Conservation (phyloP, 2,113 vertebrate genomes). For the Siniperca chuatsi region DNA sequence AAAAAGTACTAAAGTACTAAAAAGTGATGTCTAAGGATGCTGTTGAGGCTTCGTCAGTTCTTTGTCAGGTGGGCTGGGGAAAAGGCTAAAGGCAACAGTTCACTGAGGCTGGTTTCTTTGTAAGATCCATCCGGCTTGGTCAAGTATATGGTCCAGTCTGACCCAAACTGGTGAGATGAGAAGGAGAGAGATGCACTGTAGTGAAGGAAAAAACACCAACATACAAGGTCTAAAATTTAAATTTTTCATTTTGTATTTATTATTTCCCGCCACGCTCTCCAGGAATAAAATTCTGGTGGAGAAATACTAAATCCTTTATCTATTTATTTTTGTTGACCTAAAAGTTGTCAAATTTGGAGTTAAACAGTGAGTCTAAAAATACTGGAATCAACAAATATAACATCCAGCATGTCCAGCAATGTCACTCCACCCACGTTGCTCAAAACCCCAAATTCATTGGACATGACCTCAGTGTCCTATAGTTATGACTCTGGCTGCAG, state of each 20-base stretch:
- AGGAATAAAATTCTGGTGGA: too few relatives aligned
- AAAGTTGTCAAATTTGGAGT: too few relatives aligned
- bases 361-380: too few relatives aligned
- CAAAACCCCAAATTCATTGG: neutral
- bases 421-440: too few relatives aligned
- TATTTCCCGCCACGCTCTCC: too few relatives aligned
- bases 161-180: slow-evolving; percentile 87
- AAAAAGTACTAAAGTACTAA: neutral
- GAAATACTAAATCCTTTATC: too few relatives aligned
- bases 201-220: neutral
- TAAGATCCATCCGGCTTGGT: slow-evolving; percentile 89
- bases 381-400: too few relatives aligned
- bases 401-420: too few relatives aligned
- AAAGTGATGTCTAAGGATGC: neutral
- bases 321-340: too few relatives aligned
- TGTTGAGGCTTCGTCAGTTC: slow-evolving; percentile 45
- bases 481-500: neutral
- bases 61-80: slow-evolving; percentile 86
- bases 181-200: neutral
- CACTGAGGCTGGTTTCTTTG: slow-evolving; percentile 86
- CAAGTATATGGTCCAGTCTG: slow-evolving; percentile 89
- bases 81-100: slow-evolving; percentile 90
- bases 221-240: neutral
- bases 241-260: too few relatives aligned
- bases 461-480: too few relatives aligned